Percentiles rank a stretch among this genome's conserved stretches.
phyloP scores from a whole-genome alignment of 2,888 invertebrate species.

The Pecten maximus region DNA sequence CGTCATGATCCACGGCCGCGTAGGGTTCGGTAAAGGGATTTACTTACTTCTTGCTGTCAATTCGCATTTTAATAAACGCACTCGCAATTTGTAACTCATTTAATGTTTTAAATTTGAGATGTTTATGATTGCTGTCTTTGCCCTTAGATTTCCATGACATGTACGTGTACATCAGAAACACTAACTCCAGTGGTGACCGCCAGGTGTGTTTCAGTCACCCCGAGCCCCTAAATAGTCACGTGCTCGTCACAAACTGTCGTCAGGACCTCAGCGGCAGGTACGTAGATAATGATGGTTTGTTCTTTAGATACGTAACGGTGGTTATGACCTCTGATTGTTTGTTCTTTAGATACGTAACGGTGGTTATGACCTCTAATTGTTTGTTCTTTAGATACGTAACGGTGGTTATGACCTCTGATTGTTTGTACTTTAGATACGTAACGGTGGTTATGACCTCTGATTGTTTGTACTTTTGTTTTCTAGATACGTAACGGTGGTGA shows the following conservation, averaged over 20 bases:
- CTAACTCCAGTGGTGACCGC: conserved; percentile 50
- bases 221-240: conserved; percentile 35
- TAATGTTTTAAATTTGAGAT: no score
- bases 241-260: conserved; percentile 16
- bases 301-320: not conserved
- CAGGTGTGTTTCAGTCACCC: conserved; percentile 50
- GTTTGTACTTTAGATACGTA: not conserved
- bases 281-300: not conserved
- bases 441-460: not conserved
- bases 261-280: conserved; percentile 6
- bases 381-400: conserved; percentile 1
- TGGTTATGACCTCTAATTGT: not conserved
- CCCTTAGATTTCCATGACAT: conserved; percentile 54
- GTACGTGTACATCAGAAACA: conserved; percentile 53
- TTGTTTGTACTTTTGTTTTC: not conserved
- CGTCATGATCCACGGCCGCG: conserved; percentile 47
- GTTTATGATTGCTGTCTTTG: not conserved
- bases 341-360: not conserved
- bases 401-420: not conserved
- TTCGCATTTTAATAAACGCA: no score
- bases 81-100: no score
- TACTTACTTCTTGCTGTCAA: no score
- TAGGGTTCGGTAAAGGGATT: conserved; percentile 42
- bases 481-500: not conserved
- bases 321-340: not conserved